Evolutionary conservation across 2,888 invertebrate species (phyloP).

Genomic region (Epistrophella euchroma): DNA sequence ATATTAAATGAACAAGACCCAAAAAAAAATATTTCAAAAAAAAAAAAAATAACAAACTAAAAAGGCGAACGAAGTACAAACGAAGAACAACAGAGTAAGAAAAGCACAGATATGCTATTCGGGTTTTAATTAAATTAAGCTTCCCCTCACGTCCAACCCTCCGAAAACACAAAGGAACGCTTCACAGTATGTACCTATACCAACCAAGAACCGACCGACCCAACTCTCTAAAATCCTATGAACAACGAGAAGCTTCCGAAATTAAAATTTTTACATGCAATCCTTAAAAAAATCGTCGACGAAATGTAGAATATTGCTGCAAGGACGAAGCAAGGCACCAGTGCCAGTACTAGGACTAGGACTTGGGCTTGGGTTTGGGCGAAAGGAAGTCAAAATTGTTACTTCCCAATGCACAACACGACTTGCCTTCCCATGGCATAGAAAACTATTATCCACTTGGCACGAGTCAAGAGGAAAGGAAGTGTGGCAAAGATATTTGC

Average conservation of each 20-base stretch:
- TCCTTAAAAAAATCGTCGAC: slow-evolving; percentile 67
- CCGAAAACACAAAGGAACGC: slow-evolving; percentile 8
- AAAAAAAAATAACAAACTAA: slow-evolving; percentile 8
- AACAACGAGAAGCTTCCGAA: slow-evolving; percentile 66
- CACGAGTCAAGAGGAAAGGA: slow-evolving; percentile 39
- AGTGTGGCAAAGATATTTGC: slow-evolving; percentile 39
- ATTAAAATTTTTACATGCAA: slow-evolving; percentile 73
- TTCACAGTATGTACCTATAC: background rate
- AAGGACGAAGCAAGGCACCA: slow-evolving; percentile 47
- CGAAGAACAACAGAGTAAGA: slow-evolving; percentile 63
- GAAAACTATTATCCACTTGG: slow-evolving; percentile 74
- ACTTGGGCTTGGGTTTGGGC: background rate
- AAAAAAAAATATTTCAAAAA: background rate
- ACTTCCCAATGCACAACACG: slow-evolving; percentile 72
- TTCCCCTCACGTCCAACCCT: slow-evolving; percentile 26
- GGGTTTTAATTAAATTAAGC: slow-evolving; percentile 73
- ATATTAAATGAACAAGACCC: slow-evolving; percentile 28
- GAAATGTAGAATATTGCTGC: slow-evolving; percentile 64
- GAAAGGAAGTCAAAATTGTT: slow-evolving; percentile 58
- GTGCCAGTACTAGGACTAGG: background rate
- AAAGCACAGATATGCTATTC: slow-evolving; percentile 71
- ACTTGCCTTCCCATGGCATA: slow-evolving; percentile 64
- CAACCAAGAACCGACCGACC: background rate
- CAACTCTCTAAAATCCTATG: slow-evolving; percentile 11
- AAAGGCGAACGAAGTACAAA: slow-evolving; percentile 55